phyloP scores from a whole-genome alignment of 2,797 vertebrate genomes.

The Acanthopagrus latus region DNA sequence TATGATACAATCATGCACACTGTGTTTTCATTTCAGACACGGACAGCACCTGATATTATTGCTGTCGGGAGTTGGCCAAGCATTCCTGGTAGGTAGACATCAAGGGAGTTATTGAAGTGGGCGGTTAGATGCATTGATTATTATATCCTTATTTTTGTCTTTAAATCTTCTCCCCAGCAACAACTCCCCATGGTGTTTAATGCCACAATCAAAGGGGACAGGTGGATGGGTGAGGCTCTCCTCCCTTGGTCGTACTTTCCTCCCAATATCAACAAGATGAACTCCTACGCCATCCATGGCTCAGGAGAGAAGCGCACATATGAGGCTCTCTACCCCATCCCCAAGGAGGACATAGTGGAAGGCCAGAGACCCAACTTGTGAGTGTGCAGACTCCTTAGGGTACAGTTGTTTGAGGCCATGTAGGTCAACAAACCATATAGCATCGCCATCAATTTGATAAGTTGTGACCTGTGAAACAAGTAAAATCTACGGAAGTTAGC shows the following conservation, averaged over 20 bases:
- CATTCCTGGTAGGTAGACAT: slow-evolving; percentile 87
- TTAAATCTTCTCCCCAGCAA: slow-evolving; percentile 77
- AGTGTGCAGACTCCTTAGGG: slow-evolving; percentile 57
- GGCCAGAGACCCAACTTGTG: slow-evolving; percentile 83
- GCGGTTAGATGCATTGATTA: too few species aligned
- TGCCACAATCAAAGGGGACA: slow-evolving; percentile 61
- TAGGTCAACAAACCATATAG: neutral
- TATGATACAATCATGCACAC: neutral
- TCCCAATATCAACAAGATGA: slow-evolving; percentile 84
- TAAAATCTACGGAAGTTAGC: too few species aligned
- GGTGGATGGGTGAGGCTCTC: slow-evolving; percentile 79
- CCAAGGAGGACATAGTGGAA: slow-evolving; percentile 72
- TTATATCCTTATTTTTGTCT: slow-evolving; percentile 5
- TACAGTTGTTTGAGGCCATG: neutral
- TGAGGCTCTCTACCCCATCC: slow-evolving; percentile 82
- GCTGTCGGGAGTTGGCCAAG: slow-evolving; percentile 89
- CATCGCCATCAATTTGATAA: neutral
- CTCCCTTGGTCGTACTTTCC: slow-evolving; percentile 85
- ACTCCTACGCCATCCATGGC: slow-evolving; percentile 85
- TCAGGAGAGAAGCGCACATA: slow-evolving; percentile 79
- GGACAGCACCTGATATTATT: slow-evolving; percentile 93
- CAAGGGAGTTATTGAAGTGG: neutral
- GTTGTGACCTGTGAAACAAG: neutral
- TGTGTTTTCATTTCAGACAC: slow-evolving; percentile 85
- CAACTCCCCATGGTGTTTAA: slow-evolving; percentile 81